Conservation (phyloP, 1,140 invertebrate genomes). For the Gonatopus flavifemur region DNA sequence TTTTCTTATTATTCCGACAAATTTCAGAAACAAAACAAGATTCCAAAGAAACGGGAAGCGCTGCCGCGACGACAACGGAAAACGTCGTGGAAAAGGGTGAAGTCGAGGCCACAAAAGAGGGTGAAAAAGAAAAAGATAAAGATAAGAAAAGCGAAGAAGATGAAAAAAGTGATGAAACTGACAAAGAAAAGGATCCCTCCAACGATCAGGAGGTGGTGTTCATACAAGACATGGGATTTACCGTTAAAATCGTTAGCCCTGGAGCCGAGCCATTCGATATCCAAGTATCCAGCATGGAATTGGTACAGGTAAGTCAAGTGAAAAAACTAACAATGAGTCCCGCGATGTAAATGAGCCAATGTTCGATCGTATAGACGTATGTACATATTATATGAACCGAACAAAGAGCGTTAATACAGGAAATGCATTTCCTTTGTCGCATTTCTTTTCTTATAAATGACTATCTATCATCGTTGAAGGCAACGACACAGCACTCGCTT, state of each 20-base stretch:
- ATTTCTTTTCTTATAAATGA: too few relatives aligned
- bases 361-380: too few relatives aligned
- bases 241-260: constrained; percentile 87
- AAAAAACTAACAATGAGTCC: too few relatives aligned
- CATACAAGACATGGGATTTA: constrained; percentile 92
- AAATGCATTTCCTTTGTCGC: too few relatives aligned
- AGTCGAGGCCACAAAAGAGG: constrained; percentile 59
- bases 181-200: constrained; percentile 50
- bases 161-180: constrained; percentile 37
- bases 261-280: constrained; percentile 89
- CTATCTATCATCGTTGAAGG: too few relatives aligned
- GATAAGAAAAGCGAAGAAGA: constrained; percentile 48
- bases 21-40: constrained; percentile 40
- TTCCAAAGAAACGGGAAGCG: constrained; percentile 33
- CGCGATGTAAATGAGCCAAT: too few relatives aligned
- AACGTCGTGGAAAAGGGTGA: constrained; percentile 59
- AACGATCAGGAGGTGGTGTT: constrained; percentile 80
- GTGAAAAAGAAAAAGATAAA: constrained; percentile 48
- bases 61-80: constrained; percentile 35
- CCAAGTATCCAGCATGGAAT: constrained; percentile 95
- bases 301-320: constrained; percentile 82
- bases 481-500: too few relatives aligned
- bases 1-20: background rate
- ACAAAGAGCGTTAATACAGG: too few relatives aligned
- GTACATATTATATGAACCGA: too few relatives aligned